Conservation (phyloP, 1,140 invertebrate species). For the Achroia grisella region DNA sequence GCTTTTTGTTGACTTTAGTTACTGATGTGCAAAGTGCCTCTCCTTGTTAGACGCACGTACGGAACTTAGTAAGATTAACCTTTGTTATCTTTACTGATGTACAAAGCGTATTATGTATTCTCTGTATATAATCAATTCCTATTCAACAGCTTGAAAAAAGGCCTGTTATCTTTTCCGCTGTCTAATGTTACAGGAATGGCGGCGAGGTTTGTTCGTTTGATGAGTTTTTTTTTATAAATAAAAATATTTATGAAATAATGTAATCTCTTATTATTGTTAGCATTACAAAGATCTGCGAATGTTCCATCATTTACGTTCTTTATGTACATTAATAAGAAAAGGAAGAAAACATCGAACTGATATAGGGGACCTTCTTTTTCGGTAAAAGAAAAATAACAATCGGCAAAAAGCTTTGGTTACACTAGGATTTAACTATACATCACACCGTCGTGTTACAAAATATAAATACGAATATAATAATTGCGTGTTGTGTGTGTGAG, state of each 20-base stretch:
- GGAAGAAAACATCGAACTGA: conserved; percentile 16
- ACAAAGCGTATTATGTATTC: conserved; percentile 1
- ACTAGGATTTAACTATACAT: conserved; percentile 8
- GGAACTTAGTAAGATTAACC: neutral
- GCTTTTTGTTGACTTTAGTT: neutral
- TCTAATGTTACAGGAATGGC: no score
- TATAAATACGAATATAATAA: no score
- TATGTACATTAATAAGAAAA: conserved; percentile 22
- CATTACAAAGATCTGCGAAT: no score
- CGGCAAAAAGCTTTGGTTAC: conserved; percentile 19
- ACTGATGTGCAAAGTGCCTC: neutral
- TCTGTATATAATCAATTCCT: neutral
- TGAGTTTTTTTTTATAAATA: no score
- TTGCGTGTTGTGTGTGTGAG: no score
- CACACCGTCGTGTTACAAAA: conserved; percentile 13
- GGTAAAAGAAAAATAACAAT: conserved; percentile 13
- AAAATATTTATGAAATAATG: no score
- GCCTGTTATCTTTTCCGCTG: no score
- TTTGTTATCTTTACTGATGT: neutral
- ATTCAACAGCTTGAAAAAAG: no score
- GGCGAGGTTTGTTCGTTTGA: no score
- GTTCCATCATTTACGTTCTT: conserved; percentile 24
- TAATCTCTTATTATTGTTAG: no score
- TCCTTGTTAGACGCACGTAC: neutral
- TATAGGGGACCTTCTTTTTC: conserved; percentile 22